Percentiles rank a stretch among this genome's conserved stretches.
phyloP scores from a whole-genome alignment of 2,113 vertebrate genomes.

The Tiliqua scincoides region DNA sequence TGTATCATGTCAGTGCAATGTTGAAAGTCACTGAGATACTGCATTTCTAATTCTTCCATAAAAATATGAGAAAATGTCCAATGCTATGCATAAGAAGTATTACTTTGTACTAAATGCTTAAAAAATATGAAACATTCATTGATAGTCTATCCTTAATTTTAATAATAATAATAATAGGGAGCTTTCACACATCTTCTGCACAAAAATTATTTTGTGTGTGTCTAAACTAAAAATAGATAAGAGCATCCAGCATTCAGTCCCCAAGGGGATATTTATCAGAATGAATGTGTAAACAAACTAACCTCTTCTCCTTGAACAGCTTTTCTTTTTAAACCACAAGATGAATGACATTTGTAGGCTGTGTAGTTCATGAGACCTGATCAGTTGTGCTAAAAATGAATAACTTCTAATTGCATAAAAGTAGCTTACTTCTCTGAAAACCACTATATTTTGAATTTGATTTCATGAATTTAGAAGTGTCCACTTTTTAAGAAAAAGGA shows the following conservation, averaged over 20 bases:
- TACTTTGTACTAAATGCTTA: neutral
- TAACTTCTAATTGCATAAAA: neutral
- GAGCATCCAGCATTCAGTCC: neutral
- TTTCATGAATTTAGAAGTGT: neutral
- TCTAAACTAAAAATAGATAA: constrained; percentile 1
- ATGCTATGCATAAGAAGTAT: neutral
- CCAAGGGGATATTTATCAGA: neutral
- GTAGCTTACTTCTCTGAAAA: neutral
- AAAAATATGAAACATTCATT: neutral
- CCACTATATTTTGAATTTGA: neutral
- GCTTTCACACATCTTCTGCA: neutral
- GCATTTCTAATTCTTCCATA: neutral
- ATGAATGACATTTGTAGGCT: neutral
- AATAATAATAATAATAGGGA: neutral
- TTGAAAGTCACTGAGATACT: neutral
- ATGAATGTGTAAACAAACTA: neutral
- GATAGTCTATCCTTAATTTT: neutral
- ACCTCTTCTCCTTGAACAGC: neutral
- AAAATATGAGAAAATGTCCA: neutral
- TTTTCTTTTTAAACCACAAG: neutral
- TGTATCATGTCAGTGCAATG: neutral
- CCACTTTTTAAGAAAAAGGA: neutral
- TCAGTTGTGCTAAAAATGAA: neutral
- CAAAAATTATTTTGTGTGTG: neutral
- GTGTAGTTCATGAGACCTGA: neutral